Evolutionary conservation across 53 echinoderm and acorn worm species (phyloP).

Genomic region (Mesocentrotus franciscanus): DNA sequence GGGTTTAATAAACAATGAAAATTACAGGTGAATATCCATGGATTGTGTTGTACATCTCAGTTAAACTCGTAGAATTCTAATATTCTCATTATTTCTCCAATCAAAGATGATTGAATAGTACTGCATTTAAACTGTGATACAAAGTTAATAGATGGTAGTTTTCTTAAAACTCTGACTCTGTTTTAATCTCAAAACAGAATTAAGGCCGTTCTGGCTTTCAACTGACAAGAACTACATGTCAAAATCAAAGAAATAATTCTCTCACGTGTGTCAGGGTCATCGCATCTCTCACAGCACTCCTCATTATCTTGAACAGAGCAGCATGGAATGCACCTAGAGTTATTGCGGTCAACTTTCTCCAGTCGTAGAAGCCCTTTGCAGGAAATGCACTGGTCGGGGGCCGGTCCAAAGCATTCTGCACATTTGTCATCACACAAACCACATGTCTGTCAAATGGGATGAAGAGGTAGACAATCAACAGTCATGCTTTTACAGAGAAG

Average conservation of each 20-base stretch:
- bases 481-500: background rate
- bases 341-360: constrained; percentile 67
- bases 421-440: constrained; percentile 68
- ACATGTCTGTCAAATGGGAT: constrained; percentile 63
- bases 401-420: constrained; percentile 78
- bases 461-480: background rate
- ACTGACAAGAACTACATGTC: background rate
- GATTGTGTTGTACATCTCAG: background rate
- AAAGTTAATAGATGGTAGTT: too few species aligned
- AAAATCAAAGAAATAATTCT: background rate
- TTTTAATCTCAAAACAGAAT: too few species aligned
- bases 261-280: constrained; percentile 10
- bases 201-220: background rate
- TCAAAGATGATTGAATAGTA: background rate
- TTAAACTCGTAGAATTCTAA: background rate
- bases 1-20: too few species aligned
- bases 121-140: background rate
- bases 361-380: constrained; percentile 67
- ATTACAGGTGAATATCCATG: too few species aligned
- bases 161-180: too few species aligned
- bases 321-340: constrained; percentile 76
- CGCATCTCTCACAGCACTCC: constrained; percentile 49
- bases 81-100: background rate
- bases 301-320: constrained; percentile 61
- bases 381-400: constrained; percentile 73